phyloP scores from a whole-genome alignment of 2,797 vertebrate species.

The Chaenodraco wilsoni region DNA sequence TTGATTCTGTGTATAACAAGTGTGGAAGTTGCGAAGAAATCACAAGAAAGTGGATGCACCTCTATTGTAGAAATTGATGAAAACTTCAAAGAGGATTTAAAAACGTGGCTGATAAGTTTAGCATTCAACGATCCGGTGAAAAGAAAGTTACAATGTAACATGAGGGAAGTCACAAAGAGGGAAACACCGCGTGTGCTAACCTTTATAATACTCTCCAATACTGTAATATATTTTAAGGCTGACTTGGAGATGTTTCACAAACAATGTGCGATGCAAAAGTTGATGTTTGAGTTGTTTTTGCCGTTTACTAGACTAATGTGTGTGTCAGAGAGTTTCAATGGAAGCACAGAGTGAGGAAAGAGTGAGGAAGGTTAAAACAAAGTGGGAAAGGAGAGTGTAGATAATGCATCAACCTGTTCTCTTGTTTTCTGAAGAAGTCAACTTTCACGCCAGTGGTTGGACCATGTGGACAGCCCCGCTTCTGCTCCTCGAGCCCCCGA shows the following conservation, averaged over 20 bases:
- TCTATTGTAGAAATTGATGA: slow-evolving; percentile 1
- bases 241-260: slow-evolving; percentile 46
- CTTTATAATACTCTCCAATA: slow-evolving; percentile 2
- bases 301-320: slow-evolving; percentile 6
- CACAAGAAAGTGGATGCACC: slow-evolving; percentile 8
- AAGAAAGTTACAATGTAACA: slow-evolving; percentile 40
- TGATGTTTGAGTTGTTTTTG: slow-evolving; percentile 12
- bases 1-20: slow-evolving; percentile 14
- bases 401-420: slow-evolving; percentile 87
- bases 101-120: slow-evolving; percentile 44
- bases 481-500: slow-evolving; percentile 84
- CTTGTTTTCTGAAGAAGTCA: slow-evolving; percentile 86
- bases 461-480: slow-evolving; percentile 87
- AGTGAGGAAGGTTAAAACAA: slow-evolving; percentile 20
- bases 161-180: slow-evolving; percentile 24
- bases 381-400: slow-evolving; percentile 58
- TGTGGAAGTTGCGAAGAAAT: slow-evolving; percentile 3
- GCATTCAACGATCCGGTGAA: slow-evolving; percentile 13
- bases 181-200: slow-evolving; percentile 14
- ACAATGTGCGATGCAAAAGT: slow-evolving; percentile 56
- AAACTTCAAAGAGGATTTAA: slow-evolving; percentile 36
- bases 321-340: slow-evolving; percentile 54
- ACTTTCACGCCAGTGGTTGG: slow-evolving; percentile 87
- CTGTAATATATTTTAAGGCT: slow-evolving; percentile 3
- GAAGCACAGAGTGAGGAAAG: slow-evolving; percentile 37